Evolutionary conservation across 1,140 invertebrate genomes (phyloP).

Genomic region (Procambarus virginalis): DNA sequence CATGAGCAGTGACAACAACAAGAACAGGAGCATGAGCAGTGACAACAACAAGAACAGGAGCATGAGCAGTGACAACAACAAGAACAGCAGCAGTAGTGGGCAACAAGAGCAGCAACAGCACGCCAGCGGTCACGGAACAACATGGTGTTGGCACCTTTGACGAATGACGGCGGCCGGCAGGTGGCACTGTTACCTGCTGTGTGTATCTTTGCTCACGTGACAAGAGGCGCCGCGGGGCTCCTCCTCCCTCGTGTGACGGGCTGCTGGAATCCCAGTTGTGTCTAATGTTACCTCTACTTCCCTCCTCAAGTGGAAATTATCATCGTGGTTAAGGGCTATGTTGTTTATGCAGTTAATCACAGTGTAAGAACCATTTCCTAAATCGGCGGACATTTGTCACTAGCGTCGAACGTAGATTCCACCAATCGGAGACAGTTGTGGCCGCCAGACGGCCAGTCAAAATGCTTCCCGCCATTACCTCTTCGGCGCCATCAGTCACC

Average conservation of each 20-base stretch:
- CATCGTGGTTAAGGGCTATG: constrained; percentile 14
- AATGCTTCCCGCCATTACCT: constrained; percentile 22
- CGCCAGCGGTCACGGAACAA: constrained; percentile 3
- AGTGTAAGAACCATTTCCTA: constrained; percentile 21
- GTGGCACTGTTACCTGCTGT: background rate
- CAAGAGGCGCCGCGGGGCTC: background rate
- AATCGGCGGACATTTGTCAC: constrained; percentile 43
- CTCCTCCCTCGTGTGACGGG: background rate
- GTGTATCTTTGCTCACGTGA: constrained; percentile 29
- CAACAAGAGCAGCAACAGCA: background rate
- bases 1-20: background rate
- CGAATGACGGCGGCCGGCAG: constrained; percentile 15
- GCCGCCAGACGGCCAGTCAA: constrained; percentile 36
- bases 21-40: background rate
- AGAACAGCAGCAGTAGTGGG: background rate
- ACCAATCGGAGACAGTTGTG: constrained; percentile 37
- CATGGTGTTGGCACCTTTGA: constrained; percentile 11
- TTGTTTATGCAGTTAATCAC: constrained; percentile 53
- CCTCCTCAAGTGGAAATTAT: constrained; percentile 24
- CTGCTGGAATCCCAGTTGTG: background rate
- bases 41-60: background rate
- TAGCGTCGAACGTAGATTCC: background rate
- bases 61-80: background rate
- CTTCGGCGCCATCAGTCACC: constrained; percentile 44
- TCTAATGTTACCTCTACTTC: background rate